Base-by-base conservation (phyloP, 1,140 invertebrate genomes). In the Achatina immaculata region DNA sequence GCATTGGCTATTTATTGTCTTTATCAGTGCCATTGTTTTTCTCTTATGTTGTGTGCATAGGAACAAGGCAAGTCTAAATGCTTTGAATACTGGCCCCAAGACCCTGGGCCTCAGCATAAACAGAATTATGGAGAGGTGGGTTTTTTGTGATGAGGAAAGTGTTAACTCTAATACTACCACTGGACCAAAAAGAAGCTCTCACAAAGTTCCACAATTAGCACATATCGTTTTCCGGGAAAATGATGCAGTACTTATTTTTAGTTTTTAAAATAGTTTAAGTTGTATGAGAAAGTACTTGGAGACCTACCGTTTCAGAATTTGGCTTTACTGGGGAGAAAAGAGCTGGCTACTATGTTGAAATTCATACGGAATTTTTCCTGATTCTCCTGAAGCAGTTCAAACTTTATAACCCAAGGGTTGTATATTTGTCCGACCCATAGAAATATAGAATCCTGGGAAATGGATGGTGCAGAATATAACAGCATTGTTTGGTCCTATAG, bases 41-140 rank as follows among this genome's bases (percentile, higher is more conserved):
- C n/a, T n/a, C n/a, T n/a, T n/a, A n/a, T n/a, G n/a, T n/a, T n/a
- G 6, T 62, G n/a, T 62, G n/a, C 31, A 11, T 65, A 80, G 95
- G 96, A 88, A 94, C 94, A 88, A 34, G 92, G 93, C 7, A 92
- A 94, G 81, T 96, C 96, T 88, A 90, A 92, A 82, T 98, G 96
- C 91, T 95, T 94, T 48, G 93, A 95, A 16, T 98, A 98, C 91
- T 98, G 97, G 96, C 94, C 94, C 55, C 96, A 97, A 86, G 95
- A 96, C 89, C 84, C 90, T 71, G 89, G 89, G 14, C 77, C 86
- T 24, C 85, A 90, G 69, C 83, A 89, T 73, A 90, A 88, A 82
- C 88, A 94, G 82, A 87, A 93, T 88, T 90, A 94, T 87, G 92
- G 92, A 48, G 92, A 93, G 82, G 93, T 93, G 90, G 84, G 87